These are phyloP conservation scores for Leuciscus waleckii DNA, from an alignment of 2,797 vertebrate genomes.

Conservation along the genomic window DNA sequence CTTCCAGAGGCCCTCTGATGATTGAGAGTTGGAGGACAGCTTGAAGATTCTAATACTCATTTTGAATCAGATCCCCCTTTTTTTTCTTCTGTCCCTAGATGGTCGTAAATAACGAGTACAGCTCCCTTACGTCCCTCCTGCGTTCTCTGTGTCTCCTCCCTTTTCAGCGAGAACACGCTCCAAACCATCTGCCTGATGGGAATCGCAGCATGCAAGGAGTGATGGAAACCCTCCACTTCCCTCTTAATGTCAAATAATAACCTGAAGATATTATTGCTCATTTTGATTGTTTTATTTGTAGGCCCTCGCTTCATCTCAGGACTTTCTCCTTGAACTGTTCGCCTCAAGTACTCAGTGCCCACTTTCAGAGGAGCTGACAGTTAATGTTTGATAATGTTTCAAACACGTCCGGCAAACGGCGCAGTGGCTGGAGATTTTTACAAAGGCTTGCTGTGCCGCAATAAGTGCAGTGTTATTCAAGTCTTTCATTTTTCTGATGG, in stretches of 20 bases:
- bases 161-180: conserved; percentile 24
- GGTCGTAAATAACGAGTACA: conserved; percentile 49
- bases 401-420: conserved; percentile 37
- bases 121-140: conserved; percentile 21
- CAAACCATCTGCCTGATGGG: conserved; percentile 52
- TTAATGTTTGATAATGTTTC: conserved; percentile 56
- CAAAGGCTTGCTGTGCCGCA: conserved; percentile 35
- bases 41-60: conserved; percentile 60
- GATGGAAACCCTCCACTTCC: conserved; percentile 51
- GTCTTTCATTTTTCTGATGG: conserved; percentile 1
- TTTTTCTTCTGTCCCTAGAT: conserved; percentile 31
- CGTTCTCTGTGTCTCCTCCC: conserved; percentile 17
- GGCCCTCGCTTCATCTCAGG: conserved; percentile 45
- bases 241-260: conserved; percentile 58
- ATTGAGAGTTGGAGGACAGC: conserved; percentile 58
- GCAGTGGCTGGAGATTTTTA: conserved; percentile 13
- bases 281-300: conserved; percentile 54
- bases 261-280: conserved; percentile 61
- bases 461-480: conserved; percentile 17
- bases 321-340: conserved; percentile 44
- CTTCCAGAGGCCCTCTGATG: conserved; percentile 60
- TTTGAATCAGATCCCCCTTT: conserved; percentile 50
- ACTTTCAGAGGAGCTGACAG: conserved; percentile 46
- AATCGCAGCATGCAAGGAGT: conserved; percentile 40
- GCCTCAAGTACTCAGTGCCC: conserved; percentile 47